A percentile compares a stretch with the other conserved stretches of the same genome.
Evolutionary conservation across 2,797 vertebrate species (phyloP).

Genomic region (Salmo trutta): DNA sequence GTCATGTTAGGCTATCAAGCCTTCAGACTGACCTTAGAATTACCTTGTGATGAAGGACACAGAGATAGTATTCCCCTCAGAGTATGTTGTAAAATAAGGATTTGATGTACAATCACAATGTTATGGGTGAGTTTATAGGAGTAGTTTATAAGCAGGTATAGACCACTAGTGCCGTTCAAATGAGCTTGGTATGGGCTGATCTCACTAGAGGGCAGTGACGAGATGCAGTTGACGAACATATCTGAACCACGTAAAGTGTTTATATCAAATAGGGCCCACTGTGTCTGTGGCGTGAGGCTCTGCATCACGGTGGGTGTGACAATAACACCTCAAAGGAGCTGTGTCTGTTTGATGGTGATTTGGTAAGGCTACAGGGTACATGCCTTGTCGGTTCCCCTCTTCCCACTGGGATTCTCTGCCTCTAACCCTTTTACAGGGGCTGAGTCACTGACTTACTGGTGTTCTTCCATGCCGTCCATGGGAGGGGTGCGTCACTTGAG

Average conservation of each 20-base stretch:
- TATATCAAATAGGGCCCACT: background rate
- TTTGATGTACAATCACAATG: background rate
- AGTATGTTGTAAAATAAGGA: background rate
- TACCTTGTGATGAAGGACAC: constrained; percentile 10
- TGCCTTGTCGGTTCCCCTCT: too few species aligned
- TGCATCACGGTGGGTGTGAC: background rate
- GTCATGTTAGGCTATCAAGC: constrained; percentile 1
- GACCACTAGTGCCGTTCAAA: background rate
- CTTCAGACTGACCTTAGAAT: constrained; percentile 11
- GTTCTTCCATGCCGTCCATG: too few species aligned
- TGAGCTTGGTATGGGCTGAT: background rate
- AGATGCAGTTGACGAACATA: background rate
- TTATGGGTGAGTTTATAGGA: background rate
- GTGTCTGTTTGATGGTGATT: background rate
- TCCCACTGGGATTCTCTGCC: too few species aligned
- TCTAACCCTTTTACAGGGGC: too few species aligned
- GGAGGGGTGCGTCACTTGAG: too few species aligned
- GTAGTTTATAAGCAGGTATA: background rate
- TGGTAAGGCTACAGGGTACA: background rate
- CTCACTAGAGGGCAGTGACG: constrained; percentile 3
- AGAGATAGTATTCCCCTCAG: background rate
- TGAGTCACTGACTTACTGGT: too few species aligned
- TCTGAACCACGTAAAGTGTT: background rate
- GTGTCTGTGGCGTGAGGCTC: background rate
- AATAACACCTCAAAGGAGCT: constrained; percentile 4